These are phyloP conservation scores for Chlorops oryzae DNA, from an alignment of 1,140 invertebrate genomes.

Conservation along the genomic window DNA sequence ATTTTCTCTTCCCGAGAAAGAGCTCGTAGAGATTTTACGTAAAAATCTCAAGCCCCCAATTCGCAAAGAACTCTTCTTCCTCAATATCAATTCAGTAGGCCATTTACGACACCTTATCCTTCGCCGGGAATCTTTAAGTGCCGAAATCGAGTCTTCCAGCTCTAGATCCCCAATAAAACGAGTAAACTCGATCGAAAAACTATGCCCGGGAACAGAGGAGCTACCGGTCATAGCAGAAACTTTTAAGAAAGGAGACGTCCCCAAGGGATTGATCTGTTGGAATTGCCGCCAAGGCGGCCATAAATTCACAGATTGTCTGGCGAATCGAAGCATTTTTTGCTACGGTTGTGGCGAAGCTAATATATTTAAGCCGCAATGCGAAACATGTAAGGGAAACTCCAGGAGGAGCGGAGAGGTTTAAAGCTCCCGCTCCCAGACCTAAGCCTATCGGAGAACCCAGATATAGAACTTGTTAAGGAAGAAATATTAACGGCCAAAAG, in stretches of 20 bases:
- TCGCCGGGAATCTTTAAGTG: too few species aligned
- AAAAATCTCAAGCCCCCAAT: neutral
- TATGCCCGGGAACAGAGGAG: too few species aligned
- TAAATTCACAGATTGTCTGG: constrained; percentile 12
- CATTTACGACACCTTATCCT: too few species aligned
- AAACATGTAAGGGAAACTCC: neutral
- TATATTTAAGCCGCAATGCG: constrained; percentile 6
- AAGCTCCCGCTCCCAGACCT: neutral
- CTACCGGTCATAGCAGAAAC: too few species aligned
- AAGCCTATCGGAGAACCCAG: neutral
- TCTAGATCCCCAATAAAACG: too few species aligned
- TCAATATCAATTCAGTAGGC: too few species aligned
- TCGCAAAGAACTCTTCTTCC: neutral
- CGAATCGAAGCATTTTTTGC: constrained; percentile 9
- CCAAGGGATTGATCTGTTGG: too few species aligned
- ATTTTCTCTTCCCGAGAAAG: neutral
- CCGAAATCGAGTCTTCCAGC: too few species aligned
- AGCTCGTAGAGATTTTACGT: constrained; percentile 1
- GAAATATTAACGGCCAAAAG: neutral
- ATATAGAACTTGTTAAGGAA: neutral
- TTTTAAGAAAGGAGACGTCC: too few species aligned
- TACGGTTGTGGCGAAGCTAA: constrained; percentile 9
- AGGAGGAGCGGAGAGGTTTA: neutral
- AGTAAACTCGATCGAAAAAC: too few species aligned
- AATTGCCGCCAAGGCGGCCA: constrained; percentile 11